Percentiles rank a stretch among this genome's conserved stretches.
Conservation (phyloP, 2,113 vertebrate species). For the Periophthalmus modestus region DNA sequence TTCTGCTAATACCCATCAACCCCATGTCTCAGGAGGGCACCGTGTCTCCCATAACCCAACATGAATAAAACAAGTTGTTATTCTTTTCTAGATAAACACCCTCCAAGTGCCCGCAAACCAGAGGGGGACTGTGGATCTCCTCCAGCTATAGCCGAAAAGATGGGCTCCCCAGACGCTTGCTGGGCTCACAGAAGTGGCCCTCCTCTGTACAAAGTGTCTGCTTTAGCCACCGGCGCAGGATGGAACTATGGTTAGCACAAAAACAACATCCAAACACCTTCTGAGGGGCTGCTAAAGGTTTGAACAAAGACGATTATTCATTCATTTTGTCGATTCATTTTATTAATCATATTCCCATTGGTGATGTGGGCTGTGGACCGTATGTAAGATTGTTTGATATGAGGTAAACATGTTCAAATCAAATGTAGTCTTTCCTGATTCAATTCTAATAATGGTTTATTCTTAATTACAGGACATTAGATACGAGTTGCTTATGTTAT, state of each 20-base stretch:
- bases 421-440: no score
- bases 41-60: conserved; percentile 54
- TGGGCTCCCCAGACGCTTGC: conserved; percentile 65
- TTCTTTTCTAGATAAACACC: conserved; percentile 76
- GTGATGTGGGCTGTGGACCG: conserved; percentile 57
- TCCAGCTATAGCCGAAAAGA: conserved; percentile 61
- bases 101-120: conserved; percentile 69
- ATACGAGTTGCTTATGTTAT: no score
- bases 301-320: conserved; percentile 67
- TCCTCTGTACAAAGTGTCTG: conserved; percentile 56
- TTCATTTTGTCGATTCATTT: conserved; percentile 59
- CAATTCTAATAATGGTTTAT: no score
- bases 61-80: conserved; percentile 79
- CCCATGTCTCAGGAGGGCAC: conserved; percentile 64
- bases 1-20: conserved; percentile 58
- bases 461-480: no score
- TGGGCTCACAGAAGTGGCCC: conserved; percentile 60
- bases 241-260: conserved; percentile 59
- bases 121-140: conserved; percentile 67
- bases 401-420: no score
- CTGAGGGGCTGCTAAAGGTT: conserved; percentile 27
- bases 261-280: conserved; percentile 67
- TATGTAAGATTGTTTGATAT: no score
- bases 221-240: conserved; percentile 63
- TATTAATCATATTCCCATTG: conserved; percentile 60